Conservation (phyloP, 1,140 invertebrate genomes). For the Laupala kohalensis region DNA sequence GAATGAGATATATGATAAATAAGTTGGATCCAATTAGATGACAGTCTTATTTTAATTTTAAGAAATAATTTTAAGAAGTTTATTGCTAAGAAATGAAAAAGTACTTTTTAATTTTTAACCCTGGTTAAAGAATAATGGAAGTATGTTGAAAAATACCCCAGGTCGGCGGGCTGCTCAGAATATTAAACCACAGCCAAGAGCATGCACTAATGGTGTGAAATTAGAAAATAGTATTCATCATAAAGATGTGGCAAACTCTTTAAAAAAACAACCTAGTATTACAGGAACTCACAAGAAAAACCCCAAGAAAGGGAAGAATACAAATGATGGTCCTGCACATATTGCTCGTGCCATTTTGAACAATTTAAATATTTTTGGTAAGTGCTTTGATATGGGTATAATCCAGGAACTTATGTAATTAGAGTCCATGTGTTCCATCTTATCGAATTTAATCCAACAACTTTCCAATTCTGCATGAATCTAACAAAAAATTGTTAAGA, state of each 20-base stretch:
- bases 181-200: background rate
- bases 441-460: too few relatives aligned
- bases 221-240: background rate
- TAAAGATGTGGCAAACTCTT: background rate
- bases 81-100: too few relatives aligned
- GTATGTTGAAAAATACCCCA: too few relatives aligned
- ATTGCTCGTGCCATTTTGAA: constrained; percentile 62
- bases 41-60: too few relatives aligned
- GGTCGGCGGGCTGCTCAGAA: background rate
- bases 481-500: too few relatives aligned
- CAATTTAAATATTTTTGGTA: constrained; percentile 67
- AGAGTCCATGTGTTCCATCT: too few relatives aligned
- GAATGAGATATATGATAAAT: too few relatives aligned
- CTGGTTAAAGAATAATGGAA: too few relatives aligned
- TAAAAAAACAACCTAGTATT: background rate
- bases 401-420: too few relatives aligned
- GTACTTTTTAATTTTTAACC: too few relatives aligned
- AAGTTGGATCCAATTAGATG: too few relatives aligned
- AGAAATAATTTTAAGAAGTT: too few relatives aligned
- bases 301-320: constrained; percentile 25
- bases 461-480: background rate
- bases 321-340: constrained; percentile 39
- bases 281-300: background rate
- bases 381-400: constrained; percentile 25
- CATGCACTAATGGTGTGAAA: background rate